Percentiles rank a stretch among this genome's conserved stretches.
These are phyloP conservation scores for Druon quercuslanigerum DNA, from an alignment of 1,140 invertebrate species.

Conservation along the genomic window DNA sequence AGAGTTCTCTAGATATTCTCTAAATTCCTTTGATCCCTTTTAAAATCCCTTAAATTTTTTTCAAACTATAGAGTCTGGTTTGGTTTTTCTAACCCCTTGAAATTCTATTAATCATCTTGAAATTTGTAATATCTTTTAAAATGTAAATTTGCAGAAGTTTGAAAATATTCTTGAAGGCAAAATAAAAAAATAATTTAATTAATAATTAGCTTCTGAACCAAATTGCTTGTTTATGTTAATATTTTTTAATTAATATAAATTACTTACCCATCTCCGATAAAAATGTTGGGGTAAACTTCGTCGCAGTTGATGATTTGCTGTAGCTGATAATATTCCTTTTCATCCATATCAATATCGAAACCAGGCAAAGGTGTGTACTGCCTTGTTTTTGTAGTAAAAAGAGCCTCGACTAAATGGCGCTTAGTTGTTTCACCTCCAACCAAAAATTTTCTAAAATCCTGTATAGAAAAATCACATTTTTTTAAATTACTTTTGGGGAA, in stretches of 20 bases:
- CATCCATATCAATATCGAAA: slow-evolving; percentile 66
- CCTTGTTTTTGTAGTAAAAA: slow-evolving; percentile 70
- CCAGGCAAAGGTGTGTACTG: slow-evolving; percentile 72
- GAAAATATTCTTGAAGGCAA: too few species aligned
- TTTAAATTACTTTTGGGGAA: not conserved
- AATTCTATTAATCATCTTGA: too few species aligned
- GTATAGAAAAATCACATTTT: slow-evolving; percentile 35
- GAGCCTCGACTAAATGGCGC: slow-evolving; percentile 64
- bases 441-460: slow-evolving; percentile 58
- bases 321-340: slow-evolving; percentile 52
- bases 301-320: slow-evolving; percentile 79
- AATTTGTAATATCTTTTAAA: too few species aligned
- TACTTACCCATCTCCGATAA: slow-evolving; percentile 85
- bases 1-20: too few species aligned
- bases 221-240: too few species aligned
- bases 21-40: too few species aligned
- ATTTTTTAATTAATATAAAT: slow-evolving; percentile 41
- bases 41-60: too few species aligned
- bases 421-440: slow-evolving; percentile 70
- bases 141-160: too few species aligned
- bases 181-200: too few species aligned
- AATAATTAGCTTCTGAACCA: too few species aligned
- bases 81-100: too few species aligned
- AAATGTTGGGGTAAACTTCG: slow-evolving; percentile 87
- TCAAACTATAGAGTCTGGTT: too few species aligned